Base-by-base conservation (phyloP, 1,140 invertebrate species). In the Anastatus disparis region DNA sequence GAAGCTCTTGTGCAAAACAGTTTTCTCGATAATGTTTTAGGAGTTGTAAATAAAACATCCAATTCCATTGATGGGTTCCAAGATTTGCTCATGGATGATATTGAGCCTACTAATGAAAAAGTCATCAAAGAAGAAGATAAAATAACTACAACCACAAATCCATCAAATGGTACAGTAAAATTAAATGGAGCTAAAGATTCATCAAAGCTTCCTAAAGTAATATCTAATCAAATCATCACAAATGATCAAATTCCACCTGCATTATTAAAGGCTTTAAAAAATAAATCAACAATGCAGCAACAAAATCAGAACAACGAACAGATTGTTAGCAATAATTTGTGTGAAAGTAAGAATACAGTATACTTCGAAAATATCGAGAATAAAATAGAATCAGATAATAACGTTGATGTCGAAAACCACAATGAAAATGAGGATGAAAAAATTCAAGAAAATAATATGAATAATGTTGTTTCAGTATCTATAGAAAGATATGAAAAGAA, bases 181-280 rank as follows among this genome's bases (percentile, higher is more conserved):
- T n/a, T n/a, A 22, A 71, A 3, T 22, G 13, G 58, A 44, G 22
- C 38, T 40, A 48, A 59, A 31, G 55, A 74, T 61, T 59, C 24
- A 42, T 35, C 26, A 13, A 77, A 73, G 40, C 10, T 64, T 9
- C 82, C 82, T 7, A 79, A 75, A 76, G 73, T 85, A 50, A 76
- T 84, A 70, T 85, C 84, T 2, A 76, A 79, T 65, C 70, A 83
- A 66, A 67, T 80, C 42, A 77, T 85, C 48, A 79, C 76, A n/a
- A 64, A 71, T 24, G 77, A 83, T 55, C 76, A 83, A 58, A 77
- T 84, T 38, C 75, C 81, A 26, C 52, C 63, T 0, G 71, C 72
- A 6, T 62, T 82, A 17, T 72, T 76, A 22, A 77, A 77, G 20
- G 71, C 77, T 44, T 22, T 83, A 2, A 76, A 63, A 50, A 73